Evolutionary conservation across 2,113 vertebrate species (phyloP).

Genomic region (Nibea albiflora): DNA sequence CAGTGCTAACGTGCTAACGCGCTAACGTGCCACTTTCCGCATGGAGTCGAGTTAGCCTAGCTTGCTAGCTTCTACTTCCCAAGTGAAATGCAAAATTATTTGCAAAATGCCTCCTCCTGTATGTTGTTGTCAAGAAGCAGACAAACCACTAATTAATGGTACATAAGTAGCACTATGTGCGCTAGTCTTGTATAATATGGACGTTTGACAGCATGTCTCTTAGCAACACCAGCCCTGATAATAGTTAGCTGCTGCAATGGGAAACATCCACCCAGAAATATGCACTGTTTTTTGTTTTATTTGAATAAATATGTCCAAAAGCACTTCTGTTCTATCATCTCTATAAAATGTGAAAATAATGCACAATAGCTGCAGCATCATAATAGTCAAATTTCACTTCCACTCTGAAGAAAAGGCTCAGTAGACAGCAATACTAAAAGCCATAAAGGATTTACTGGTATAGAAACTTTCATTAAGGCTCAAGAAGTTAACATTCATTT

Average conservation of each 20-base stretch:
- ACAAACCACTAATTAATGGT: background rate
- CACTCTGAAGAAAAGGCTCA: background rate
- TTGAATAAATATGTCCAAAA: background rate
- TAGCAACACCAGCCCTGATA: background rate
- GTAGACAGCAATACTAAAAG: background rate
- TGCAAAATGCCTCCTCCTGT: background rate
- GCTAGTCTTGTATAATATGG: no score
- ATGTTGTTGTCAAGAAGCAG: background rate
- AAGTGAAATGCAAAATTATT: background rate
- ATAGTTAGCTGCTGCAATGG: background rate
- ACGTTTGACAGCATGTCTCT: background rate
- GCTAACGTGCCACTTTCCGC: no score
- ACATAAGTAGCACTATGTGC: background rate
- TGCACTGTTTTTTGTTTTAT: no score
- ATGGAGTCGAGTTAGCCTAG: background rate
- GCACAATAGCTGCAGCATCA: background rate
- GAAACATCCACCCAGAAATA: background rate
- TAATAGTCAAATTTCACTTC: background rate
- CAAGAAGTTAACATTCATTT: slow-evolving; percentile 28
- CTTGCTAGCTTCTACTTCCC: background rate
- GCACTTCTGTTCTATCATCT: background rate
- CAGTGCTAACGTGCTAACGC: no score
- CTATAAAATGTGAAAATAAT: background rate
- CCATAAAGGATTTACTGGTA: slow-evolving; percentile 33
- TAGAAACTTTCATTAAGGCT: slow-evolving; percentile 50